Conservation (phyloP, 2,113 vertebrate genomes). For the Gnathonemus echidnorhynchus region DNA sequence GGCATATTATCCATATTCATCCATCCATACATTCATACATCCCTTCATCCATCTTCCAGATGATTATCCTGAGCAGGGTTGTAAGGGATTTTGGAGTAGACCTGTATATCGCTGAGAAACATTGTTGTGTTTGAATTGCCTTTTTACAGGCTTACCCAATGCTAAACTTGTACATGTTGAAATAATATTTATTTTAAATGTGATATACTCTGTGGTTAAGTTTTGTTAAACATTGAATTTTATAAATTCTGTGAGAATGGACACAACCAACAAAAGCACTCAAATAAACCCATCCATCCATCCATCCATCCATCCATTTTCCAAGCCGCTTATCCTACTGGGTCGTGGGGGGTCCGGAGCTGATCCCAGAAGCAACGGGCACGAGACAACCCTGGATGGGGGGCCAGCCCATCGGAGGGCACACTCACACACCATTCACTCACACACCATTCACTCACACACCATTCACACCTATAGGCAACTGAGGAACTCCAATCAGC, state of each 20-base stretch:
- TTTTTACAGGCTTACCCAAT: not conserved
- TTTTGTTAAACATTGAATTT: not conserved
- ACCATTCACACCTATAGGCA: too few relatives aligned
- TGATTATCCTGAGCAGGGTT: not conserved
- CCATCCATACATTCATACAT: constrained; percentile 3
- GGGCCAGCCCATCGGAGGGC: too few relatives aligned
- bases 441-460: too few relatives aligned
- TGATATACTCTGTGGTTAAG: not conserved
- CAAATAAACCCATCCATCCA: not conserved
- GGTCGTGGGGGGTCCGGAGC: too few relatives aligned
- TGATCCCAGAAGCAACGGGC: too few relatives aligned
- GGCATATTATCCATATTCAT: not conserved
- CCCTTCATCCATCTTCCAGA: not conserved
- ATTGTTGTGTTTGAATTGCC: not conserved
- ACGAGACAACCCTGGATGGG: too few relatives aligned
- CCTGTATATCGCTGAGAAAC: not conserved
- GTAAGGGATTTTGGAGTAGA: not conserved
- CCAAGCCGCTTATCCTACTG: too few relatives aligned
- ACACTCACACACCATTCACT: too few relatives aligned
- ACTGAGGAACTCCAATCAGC: too few relatives aligned
- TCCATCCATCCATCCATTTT: too few relatives aligned
- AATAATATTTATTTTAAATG: not conserved
- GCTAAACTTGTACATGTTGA: not conserved
- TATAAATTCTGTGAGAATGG: not conserved
- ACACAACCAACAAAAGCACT: not conserved